Evolutionary conservation across 2,888 invertebrate genomes (phyloP).

Genomic region (Plemyria rubiginata): DNA sequence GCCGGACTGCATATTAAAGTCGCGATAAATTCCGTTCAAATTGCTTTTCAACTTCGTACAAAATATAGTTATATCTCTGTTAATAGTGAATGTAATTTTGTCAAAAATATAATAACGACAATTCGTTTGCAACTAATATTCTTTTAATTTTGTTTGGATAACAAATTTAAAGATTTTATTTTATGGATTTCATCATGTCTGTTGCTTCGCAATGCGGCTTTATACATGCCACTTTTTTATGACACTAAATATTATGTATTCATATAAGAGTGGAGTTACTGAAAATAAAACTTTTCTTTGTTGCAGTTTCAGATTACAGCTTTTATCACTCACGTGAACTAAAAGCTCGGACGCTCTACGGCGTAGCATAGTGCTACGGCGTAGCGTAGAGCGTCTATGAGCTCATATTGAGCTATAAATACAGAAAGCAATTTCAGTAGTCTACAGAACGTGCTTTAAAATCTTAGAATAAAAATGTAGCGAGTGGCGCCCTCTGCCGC

Average conservation of each 20-base stretch:
- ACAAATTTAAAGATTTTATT: not conserved
- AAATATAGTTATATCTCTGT: slow-evolving; percentile 9
- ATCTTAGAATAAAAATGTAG: slow-evolving; percentile 26
- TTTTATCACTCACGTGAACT: slow-evolving; percentile 20
- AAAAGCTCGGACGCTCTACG: slow-evolving; percentile 12
- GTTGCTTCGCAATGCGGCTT: no score
- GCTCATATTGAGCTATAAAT: slow-evolving; percentile 32
- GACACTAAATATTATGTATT: no score
- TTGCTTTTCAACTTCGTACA: slow-evolving; percentile 12
- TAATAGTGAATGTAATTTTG: slow-evolving; percentile 6
- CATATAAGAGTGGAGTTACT: not conserved
- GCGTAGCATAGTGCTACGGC: slow-evolving; percentile 27
- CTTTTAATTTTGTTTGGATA: not conserved
- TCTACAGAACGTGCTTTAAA: slow-evolving; percentile 29
- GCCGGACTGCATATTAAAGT: not conserved
- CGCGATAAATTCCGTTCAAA: not conserved
- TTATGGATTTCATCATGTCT: no score
- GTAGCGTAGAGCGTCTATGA: slow-evolving; percentile 35
- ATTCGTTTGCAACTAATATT: not conserved
- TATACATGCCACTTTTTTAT: no score
- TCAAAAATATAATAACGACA: slow-evolving; percentile 4
- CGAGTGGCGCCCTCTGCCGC: not conserved
- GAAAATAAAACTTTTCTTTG: slow-evolving; percentile 7
- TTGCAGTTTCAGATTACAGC: slow-evolving; percentile 22
- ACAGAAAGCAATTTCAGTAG: slow-evolving; percentile 31